These are phyloP conservation scores for Heliothis subflexa DNA, from an alignment of 1,140 invertebrate species.

Conservation along the genomic window DNA sequence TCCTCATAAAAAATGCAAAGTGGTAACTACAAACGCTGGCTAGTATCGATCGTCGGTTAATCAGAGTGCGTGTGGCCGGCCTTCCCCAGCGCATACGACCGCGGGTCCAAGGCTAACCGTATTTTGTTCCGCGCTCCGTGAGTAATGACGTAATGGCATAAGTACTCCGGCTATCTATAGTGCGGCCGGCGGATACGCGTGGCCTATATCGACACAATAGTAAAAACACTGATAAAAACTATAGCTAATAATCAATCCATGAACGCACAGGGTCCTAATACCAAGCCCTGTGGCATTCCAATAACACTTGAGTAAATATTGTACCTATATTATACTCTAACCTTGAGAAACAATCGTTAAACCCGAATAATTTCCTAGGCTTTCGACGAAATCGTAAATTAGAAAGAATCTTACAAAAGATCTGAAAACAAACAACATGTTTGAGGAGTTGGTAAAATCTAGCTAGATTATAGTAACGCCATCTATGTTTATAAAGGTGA, in stretches of 20 bases:
- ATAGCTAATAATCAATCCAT: not conserved
- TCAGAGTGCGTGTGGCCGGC: conserved; percentile 49
- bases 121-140: conserved; percentile 75
- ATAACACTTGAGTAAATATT: not conserved
- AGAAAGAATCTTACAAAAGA: not conserved
- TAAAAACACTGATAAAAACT: conserved; percentile 29
- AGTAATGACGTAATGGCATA: conserved; percentile 75
- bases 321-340: not conserved
- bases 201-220: conserved; percentile 47
- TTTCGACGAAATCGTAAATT: conserved; percentile 20
- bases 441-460: not conserved
- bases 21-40: conserved; percentile 11
- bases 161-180: conserved; percentile 62
- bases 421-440: conserved; percentile 5
- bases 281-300: not conserved
- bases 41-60: conserved; percentile 44
- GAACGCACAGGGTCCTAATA: not conserved
- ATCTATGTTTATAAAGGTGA: conserved; percentile 18
- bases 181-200: conserved; percentile 45
- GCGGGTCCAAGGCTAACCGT: conserved; percentile 74
- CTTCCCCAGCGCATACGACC: conserved; percentile 61
- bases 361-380: conserved; percentile 18
- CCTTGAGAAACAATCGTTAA: not conserved
- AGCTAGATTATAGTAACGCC: conserved; percentile 7
- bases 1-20: conserved; percentile 8